These are phyloP conservation scores for Blomia tropicalis DNA, from an alignment of 2,888 invertebrate species.

Conservation along the genomic window DNA sequence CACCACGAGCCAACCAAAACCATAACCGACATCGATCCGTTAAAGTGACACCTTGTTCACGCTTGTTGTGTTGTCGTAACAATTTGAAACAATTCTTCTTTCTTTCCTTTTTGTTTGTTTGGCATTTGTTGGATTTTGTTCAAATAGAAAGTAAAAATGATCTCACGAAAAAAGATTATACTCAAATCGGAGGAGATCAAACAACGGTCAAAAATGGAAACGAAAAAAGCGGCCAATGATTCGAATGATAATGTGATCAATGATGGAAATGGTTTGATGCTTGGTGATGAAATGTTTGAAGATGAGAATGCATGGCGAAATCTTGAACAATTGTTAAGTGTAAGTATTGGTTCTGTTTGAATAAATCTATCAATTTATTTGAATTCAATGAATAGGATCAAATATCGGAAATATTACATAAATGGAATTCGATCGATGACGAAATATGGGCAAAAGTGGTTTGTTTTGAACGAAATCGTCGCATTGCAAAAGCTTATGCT, in stretches of 20 bases:
- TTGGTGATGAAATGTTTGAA: neutral
- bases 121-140: too few species aligned
- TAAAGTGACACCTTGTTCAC: too few species aligned
- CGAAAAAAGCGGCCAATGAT: neutral
- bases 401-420: neutral
- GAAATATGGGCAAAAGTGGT: slow-evolving; percentile 15
- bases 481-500: slow-evolving; percentile 10
- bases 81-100: too few species aligned
- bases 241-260: neutral
- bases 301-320: neutral
- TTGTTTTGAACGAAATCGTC: slow-evolving; percentile 14
- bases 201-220: neutral
- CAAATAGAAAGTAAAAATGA: neutral
- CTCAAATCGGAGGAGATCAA: neutral
- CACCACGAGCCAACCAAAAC: too few species aligned
- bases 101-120: too few species aligned
- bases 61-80: too few species aligned
- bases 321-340: neutral
- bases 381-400: slow-evolving; percentile 2
- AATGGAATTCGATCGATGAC: slow-evolving; percentile 10
- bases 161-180: slow-evolving; percentile 2
- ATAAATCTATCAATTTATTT: neutral
- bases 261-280: neutral
- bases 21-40: too few species aligned
- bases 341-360: too few species aligned